phyloP scores from a whole-genome alignment of 2,888 invertebrate species.

The Fragum whitleyi region DNA sequence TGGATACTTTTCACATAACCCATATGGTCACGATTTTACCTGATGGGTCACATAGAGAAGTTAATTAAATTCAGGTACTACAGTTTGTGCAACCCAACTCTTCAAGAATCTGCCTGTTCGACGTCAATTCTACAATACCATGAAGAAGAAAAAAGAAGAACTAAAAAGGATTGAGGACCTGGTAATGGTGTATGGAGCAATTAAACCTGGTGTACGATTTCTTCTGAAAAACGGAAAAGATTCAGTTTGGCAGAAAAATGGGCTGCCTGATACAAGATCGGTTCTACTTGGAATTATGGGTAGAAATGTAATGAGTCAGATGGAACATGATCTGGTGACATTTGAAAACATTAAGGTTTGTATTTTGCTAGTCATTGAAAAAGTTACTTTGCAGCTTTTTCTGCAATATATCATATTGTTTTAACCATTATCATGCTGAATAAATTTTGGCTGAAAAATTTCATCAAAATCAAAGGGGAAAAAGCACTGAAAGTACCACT shows the following conservation, averaged over 20 bases:
- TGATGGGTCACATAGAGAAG: no score
- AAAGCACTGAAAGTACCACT: no score
- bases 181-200: constrained; percentile 86
- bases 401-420: no score
- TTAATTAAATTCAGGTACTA: no score
- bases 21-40: no score
- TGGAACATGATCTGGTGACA: constrained; percentile 60
- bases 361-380: no score
- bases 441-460: no score
- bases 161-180: constrained; percentile 87
- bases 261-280: constrained; percentile 73
- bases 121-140: constrained; percentile 86
- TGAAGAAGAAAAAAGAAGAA: constrained; percentile 86
- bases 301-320: constrained; percentile 62
- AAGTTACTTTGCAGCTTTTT: not conserved
- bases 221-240: constrained; percentile 86
- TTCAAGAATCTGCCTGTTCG: constrained; percentile 88
- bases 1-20: no score
- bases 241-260: constrained; percentile 86
- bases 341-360: constrained; percentile 65
- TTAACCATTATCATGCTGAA: no score
- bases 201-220: constrained; percentile 86
- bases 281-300: constrained; percentile 74
- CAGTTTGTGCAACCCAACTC: constrained; percentile 86
- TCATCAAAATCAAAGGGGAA: no score